Percentiles rank a stretch among this genome's conserved stretches.
These are phyloP conservation scores for Hyposoter dolosus DNA, from an alignment of 2,888 invertebrate species.

Conservation along the genomic window DNA sequence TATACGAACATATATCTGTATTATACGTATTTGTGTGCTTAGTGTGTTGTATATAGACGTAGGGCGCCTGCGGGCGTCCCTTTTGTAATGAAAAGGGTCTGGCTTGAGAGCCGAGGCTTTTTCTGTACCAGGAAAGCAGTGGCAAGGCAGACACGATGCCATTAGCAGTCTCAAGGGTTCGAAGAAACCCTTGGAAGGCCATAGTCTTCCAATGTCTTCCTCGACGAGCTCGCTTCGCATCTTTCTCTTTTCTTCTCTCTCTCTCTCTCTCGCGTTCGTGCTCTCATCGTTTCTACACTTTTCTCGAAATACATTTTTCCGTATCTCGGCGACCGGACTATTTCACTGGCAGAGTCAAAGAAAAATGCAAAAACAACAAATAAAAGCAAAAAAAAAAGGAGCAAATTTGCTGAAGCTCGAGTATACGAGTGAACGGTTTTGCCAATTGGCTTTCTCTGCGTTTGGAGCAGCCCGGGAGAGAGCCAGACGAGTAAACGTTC, in stretches of 20 bases:
- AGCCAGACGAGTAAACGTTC: constrained; percentile 2
- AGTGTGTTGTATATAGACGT: constrained; percentile 3
- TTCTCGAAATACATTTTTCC: constrained; percentile 7
- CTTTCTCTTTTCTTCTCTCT: neutral
- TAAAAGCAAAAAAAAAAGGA: neutral
- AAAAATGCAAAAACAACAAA: neutral
- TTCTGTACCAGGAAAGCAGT: constrained; percentile 35
- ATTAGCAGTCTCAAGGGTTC: constrained; percentile 66
- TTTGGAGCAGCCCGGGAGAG: neutral
- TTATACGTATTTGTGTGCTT: constrained; percentile 2
- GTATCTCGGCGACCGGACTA: neutral
- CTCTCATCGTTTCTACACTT: neutral
- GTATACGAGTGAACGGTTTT: constrained; percentile 8
- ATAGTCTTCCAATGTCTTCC: constrained; percentile 33
- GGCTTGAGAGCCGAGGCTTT: constrained; percentile 50
- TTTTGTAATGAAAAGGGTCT: constrained; percentile 61
- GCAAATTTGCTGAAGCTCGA: constrained; percentile 3
- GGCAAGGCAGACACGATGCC: constrained; percentile 59
- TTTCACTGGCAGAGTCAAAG: neutral
- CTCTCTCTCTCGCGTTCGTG: neutral
- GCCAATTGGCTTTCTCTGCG: neutral
- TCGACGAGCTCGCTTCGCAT: neutral
- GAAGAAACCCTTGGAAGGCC: constrained; percentile 52
- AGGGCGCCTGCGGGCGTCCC: constrained; percentile 51
- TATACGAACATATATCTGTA: neutral